Evolutionary conservation across 2,113 vertebrate species (phyloP), one percentile per base, ranked within the genome.

Genomic region (Cervus canadensis): DNA sequence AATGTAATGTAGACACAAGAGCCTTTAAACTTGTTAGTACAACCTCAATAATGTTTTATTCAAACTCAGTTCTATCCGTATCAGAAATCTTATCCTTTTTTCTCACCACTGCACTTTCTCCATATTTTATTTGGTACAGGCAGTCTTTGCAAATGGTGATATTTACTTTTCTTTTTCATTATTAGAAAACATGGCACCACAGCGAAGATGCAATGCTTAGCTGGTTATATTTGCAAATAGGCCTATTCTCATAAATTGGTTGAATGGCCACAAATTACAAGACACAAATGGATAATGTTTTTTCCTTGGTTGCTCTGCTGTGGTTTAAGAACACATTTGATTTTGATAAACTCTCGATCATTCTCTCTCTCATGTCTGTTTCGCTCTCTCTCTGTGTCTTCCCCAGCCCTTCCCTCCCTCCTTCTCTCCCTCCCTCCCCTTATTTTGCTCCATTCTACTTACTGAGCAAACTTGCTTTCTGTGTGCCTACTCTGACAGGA

Each of bases 121-220:
- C 30, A 86, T 25, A 85, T 97, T 97, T 98, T 98, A 6, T 56
- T 97, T 97, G 91, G 60, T 92, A 62, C 74, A 83, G n/a, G 40
- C 28, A 60, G 10, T 86, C 40, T 98, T 95, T 96, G 36, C 36
- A 83, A 97, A 94, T 30, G 95, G 45, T 40, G 86, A 7, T 6
- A 1, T 97, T 97, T 97, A 36, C 92, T 98, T 98, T 97, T 59
- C 62, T 98, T 97, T 45, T 97, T 87, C 87, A 71, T 82, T 96
- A 87, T 97, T 97, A 93, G 21, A 94, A 67, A 67, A 97, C 43
- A 91, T 97, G 92, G 89, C 33, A 92, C 52, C 50, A 76, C 19
- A 92, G 94, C 89, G 89, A 40, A 97, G 64, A 98, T 88, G 23
- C 89, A 88, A 86, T 95, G 94, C 28, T 97, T 93, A 98, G 82